Base-by-base conservation (phyloP, 1,140 invertebrate species). In the Proales similis region DNA sequence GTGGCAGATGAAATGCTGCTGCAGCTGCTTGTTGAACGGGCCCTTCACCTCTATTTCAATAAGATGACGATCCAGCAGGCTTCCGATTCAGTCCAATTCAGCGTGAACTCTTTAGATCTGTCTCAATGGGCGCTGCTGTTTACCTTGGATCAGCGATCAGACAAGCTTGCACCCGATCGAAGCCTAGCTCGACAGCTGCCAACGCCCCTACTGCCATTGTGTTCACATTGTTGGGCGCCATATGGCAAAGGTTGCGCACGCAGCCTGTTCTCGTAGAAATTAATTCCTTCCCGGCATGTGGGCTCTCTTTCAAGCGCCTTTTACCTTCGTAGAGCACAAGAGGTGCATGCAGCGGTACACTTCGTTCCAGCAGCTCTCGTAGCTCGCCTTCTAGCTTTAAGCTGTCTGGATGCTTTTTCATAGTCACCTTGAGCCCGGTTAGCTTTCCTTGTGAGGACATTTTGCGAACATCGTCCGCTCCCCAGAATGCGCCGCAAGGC, bases 221-320 rank as follows among this genome's bases (percentile, higher is more conserved):
- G 67, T 81, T 81, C 0, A 82, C 81, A 66, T 83, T 83, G 66
- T 83, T 81, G 6, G 82, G 82, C 2, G 82, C 82, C 43, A 81
- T 60, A 33, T 74, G 71, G 70, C 81, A 83, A 5, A 83, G 68
- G 22, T 71, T 71, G 42, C 80, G 66, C 0, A 82, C 81, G 36
- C 76, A 71, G 26, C 81, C 79, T 79, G 48, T 20, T n/a, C n/a
- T n/a, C n/a, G n/a, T n/a, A n/a, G n/a, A n/a, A 63, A 69, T 42
- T 19, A 3, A 46, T 30, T 24, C 47, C 38, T 36, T 3, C 26
- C 12, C 24, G 32, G 42, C 19, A 65, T 14, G 43, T 46, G 17
- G 14, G 11, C 7, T 36, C 29, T 60, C 30, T 9, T n/a, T n/a
- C n/a, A n/a, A n/a, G n/a, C n/a, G n/a, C n/a, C n/a, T n/a, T 53